phyloP scores from a whole-genome alignment of 2,113 vertebrate genomes.

The Lepisosteus oculatus region DNA sequence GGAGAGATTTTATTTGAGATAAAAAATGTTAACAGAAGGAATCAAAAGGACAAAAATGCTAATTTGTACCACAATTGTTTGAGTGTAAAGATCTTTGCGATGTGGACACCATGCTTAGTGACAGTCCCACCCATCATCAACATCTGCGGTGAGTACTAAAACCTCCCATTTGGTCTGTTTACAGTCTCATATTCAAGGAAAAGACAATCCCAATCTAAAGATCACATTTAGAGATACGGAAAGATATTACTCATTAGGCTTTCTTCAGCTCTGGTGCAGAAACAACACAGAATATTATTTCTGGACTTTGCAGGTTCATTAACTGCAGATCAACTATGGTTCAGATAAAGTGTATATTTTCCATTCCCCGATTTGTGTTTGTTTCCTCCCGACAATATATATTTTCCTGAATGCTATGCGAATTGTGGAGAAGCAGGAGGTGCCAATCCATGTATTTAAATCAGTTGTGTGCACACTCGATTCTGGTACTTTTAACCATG shows the following conservation, averaged over 20 bases:
- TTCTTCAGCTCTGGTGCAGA: background rate
- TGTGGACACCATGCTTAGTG: background rate
- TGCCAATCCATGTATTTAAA: too few species aligned
- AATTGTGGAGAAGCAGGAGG: too few species aligned
- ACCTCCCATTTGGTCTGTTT: background rate
- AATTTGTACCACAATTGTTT: slow-evolving; percentile 1
- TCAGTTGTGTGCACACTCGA: too few species aligned
- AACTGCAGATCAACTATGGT: slow-evolving; percentile 2
- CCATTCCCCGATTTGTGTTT: too few species aligned
- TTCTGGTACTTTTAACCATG: too few species aligned
- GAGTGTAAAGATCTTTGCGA: too few species aligned
- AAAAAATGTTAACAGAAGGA: too few species aligned
- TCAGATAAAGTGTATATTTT: too few species aligned
- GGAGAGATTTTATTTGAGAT: too few species aligned
- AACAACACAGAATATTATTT: background rate
- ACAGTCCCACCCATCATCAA: slow-evolving; percentile 14
- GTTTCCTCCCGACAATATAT: too few species aligned
- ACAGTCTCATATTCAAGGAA: background rate
- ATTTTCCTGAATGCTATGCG: too few species aligned
- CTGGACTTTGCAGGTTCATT: slow-evolving; percentile 8
- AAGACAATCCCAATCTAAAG: too few species aligned
- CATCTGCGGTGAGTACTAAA: slow-evolving; percentile 2
- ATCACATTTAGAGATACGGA: background rate
- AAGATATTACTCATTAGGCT: slow-evolving; percentile 7
- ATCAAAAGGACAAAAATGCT: background rate